These are phyloP conservation scores for Perognathus longimembris DNA, from an alignment of 2,113 vertebrate species.

Conservation along the genomic window DNA sequence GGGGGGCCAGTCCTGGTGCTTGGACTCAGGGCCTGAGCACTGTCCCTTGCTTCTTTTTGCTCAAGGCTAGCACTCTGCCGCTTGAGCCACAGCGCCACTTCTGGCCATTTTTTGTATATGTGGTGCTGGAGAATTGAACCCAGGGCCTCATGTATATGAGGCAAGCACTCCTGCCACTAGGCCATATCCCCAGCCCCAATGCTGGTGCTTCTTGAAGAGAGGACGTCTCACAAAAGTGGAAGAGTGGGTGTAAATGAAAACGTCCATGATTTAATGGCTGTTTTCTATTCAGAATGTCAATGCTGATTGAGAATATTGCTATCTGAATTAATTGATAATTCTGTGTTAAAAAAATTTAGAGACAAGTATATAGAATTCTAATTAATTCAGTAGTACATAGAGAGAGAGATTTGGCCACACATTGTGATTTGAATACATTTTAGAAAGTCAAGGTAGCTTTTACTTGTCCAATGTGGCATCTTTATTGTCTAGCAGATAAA, in stretches of 20 bases:
- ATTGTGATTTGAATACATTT: conserved; percentile 40
- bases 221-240: conserved; percentile 10
- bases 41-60: too few relatives aligned
- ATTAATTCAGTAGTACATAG: conserved; percentile 31
- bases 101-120: too few relatives aligned
- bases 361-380: neutral
- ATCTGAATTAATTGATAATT: conserved; percentile 47
- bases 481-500: conserved; percentile 9
- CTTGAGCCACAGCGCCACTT: too few relatives aligned
- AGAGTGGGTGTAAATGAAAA: neutral
- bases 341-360: conserved; percentile 3
- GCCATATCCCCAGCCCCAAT: too few relatives aligned
- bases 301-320: neutral
- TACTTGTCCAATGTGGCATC: conserved; percentile 10
- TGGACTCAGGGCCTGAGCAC: too few relatives aligned
- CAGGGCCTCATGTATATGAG: too few relatives aligned
- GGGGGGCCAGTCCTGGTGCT: too few relatives aligned
- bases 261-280: neutral
- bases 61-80: too few relatives aligned
- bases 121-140: too few relatives aligned
- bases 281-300: conserved; percentile 40
- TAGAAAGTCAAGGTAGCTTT: conserved; percentile 37
- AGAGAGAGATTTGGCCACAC: conserved; percentile 5
- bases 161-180: too few relatives aligned
- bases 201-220: conserved; percentile 32